phyloP scores from a whole-genome alignment of 2,113 vertebrate species.

The Xyrauchen texanus region DNA sequence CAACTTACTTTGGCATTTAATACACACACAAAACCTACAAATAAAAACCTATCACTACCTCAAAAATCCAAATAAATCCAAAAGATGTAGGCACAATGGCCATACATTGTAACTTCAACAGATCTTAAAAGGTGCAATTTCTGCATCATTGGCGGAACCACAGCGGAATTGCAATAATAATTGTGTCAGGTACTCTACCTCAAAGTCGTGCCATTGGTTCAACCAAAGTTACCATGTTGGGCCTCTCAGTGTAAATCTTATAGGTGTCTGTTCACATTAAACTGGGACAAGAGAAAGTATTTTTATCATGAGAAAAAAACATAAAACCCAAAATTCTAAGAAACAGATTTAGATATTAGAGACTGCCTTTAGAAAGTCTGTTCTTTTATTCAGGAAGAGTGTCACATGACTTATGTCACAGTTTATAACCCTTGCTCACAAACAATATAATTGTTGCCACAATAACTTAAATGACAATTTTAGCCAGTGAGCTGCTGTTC shows the following conservation, averaged over 20 bases:
- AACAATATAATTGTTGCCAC: neutral
- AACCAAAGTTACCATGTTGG: neutral
- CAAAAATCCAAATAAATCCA: neutral
- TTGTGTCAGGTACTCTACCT: neutral
- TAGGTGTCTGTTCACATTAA: neutral
- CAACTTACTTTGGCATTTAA: neutral
- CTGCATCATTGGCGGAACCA: neutral
- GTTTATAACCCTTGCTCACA: constrained; percentile 8
- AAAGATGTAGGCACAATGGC: constrained; percentile 17
- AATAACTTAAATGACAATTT: constrained; percentile 11
- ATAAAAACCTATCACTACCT: neutral
- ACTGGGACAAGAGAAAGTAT: neutral
- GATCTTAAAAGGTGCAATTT: constrained; percentile 44
- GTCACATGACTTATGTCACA: neutral
- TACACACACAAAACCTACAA: neutral
- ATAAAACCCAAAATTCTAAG: too few relatives aligned
- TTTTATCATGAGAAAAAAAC: neutral
- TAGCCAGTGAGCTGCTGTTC: constrained; percentile 10
- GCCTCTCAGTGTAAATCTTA: too few relatives aligned
- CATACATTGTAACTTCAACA: constrained; percentile 26
- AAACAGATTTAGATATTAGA: too few relatives aligned
- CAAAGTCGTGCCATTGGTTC: neutral
- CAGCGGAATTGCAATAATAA: neutral
- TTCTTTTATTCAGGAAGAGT: neutral
- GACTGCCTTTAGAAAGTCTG: neutral